phyloP scores from a whole-genome alignment of 2,797 vertebrate genomes.

The Onychomys torridus region DNA sequence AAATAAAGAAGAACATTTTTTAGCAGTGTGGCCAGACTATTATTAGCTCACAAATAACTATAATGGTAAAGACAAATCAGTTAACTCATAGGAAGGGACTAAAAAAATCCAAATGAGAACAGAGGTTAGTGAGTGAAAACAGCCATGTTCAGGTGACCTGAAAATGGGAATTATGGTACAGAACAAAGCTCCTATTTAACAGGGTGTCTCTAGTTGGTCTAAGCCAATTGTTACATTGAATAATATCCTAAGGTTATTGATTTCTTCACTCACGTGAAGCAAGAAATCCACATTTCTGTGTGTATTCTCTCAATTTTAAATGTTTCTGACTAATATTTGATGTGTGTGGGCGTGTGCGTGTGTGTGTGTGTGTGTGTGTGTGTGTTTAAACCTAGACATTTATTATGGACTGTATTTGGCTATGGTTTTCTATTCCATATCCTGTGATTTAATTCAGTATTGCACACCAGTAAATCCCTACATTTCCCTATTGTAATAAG shows the following conservation, averaged over 20 bases:
- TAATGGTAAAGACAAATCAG: not conserved
- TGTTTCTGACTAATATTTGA: not conserved
- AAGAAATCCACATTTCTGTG: not conserved
- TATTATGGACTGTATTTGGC: not conserved
- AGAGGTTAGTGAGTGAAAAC: not conserved
- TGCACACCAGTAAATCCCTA: not conserved
- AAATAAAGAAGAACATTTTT: not conserved
- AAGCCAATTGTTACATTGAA: not conserved
- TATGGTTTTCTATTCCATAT: not conserved
- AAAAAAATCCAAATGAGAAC: not conserved
- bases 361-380: not conserved
- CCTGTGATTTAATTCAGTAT: not conserved
- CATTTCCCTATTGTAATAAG: not conserved
- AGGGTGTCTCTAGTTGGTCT: rapidly evolving
- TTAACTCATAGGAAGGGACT: not conserved
- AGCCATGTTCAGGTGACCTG: not conserved
- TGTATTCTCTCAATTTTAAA: not conserved
- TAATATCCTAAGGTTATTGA: not conserved
- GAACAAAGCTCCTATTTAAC: rapidly evolving
- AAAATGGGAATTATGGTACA: not conserved
- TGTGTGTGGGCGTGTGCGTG: not conserved
- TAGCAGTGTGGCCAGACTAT: not conserved
- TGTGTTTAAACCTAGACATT: not conserved
- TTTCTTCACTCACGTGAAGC: not conserved
- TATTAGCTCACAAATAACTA: not conserved